Evolutionary conservation across 1,140 invertebrate genomes (phyloP).

Genomic region (Melanaphis sacchari): DNA sequence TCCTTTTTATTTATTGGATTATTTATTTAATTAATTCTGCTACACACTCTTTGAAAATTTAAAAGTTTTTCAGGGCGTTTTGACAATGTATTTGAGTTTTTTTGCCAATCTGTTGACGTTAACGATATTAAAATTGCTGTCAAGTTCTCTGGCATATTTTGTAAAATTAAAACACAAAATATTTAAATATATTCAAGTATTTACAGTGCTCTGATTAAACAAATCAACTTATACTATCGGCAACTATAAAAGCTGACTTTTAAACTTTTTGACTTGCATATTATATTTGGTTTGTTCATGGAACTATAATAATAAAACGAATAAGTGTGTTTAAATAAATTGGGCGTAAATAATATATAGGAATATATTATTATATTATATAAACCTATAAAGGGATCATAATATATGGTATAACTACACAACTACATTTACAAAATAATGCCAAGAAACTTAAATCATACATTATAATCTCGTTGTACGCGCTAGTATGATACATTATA

Average conservation of each 20-base stretch:
- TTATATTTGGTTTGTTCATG: neutral
- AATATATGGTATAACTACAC: no score
- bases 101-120: neutral
- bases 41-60: neutral
- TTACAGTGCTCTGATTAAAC: neutral
- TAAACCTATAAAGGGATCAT: neutral
- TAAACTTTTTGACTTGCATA: neutral
- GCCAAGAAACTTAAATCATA: neutral
- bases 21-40: neutral
- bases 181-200: neutral
- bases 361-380: neutral
- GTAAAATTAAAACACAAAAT: neutral
- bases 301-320: neutral
- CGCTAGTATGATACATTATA: neutral
- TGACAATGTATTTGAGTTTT: neutral
- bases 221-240: neutral
- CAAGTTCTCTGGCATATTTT: neutral
- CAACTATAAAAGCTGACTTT: neutral
- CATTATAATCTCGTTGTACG: neutral
- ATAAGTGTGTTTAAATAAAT: neutral
- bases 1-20: neutral
- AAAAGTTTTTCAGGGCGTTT: neutral
- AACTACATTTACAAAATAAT: neutral
- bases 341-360: neutral
- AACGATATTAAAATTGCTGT: neutral